Percentiles rank a stretch among this genome's conserved stretches.
phyloP scores from a whole-genome alignment of 2,113 vertebrate species.

The Ia io region DNA sequence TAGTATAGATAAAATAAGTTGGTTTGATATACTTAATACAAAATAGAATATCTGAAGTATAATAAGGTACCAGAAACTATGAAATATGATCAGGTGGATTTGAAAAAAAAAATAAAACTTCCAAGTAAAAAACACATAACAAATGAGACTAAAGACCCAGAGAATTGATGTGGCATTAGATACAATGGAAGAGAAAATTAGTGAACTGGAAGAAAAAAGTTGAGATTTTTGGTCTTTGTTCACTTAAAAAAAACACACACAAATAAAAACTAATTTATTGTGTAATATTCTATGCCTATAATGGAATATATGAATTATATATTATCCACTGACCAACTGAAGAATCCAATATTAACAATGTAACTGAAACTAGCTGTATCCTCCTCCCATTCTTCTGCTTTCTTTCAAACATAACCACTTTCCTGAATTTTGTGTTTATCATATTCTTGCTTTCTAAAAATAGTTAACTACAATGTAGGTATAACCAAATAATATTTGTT shows the following conservation, averaged over 20 bases:
- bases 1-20: background rate
- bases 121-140: background rate
- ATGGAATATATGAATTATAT: background rate
- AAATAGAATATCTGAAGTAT: background rate
- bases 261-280: constrained; percentile 26
- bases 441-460: background rate
- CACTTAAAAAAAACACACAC: background rate
- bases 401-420: background rate
- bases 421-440: background rate
- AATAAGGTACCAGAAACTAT: background rate
- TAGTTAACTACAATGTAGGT: background rate
- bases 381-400: background rate
- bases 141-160: background rate
- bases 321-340: background rate
- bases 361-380: background rate
- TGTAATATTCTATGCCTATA: background rate
- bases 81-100: background rate
- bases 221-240: background rate
- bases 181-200: background rate
- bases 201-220: background rate
- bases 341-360: background rate
- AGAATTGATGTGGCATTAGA: background rate
- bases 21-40: background rate
- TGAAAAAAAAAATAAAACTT: background rate
- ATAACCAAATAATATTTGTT: background rate